A percentile compares a stretch with the other conserved stretches of the same genome.
phyloP scores from a whole-genome alignment of 2,797 vertebrate genomes.

The Rousettus madagascariensis region DNA sequence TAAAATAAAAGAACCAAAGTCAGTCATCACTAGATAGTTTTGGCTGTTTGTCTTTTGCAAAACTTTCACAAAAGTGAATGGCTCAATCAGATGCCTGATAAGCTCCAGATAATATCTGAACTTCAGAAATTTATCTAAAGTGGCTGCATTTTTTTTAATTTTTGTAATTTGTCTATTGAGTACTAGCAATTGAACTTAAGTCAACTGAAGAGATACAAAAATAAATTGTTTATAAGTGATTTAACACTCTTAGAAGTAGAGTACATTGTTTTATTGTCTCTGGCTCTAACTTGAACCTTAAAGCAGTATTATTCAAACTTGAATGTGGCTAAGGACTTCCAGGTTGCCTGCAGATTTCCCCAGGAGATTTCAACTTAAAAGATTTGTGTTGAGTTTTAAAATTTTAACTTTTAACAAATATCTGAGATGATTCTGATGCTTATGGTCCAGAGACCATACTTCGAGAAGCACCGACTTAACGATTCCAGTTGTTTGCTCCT shows the following conservation, averaged over 20 bases:
- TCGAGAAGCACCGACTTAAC: not conserved
- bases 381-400: not conserved
- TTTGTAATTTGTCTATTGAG: not conserved
- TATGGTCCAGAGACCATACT: not conserved
- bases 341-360: not conserved
- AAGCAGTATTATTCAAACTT: not conserved
- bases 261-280: not conserved
- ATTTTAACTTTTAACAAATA: constrained; percentile 6
- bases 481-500: not conserved
- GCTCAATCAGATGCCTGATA: not conserved
- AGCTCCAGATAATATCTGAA: constrained; percentile 13
- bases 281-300: not conserved
- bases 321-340: not conserved
- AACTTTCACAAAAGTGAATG: not conserved
- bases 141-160: not conserved
- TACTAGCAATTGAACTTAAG: constrained; percentile 40
- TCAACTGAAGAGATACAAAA: constrained; percentile 43
- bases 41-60: not conserved
- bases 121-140: constrained; percentile 15
- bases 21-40: not conserved
- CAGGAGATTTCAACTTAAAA: not conserved
- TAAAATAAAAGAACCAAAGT: constrained; percentile 1
- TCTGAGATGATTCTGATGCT: not conserved
- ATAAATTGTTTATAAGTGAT: constrained; percentile 25
- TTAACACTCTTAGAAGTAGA: not conserved